phyloP scores from a whole-genome alignment of 2,888 invertebrate genomes.

The Drosophila algonquin region DNA sequence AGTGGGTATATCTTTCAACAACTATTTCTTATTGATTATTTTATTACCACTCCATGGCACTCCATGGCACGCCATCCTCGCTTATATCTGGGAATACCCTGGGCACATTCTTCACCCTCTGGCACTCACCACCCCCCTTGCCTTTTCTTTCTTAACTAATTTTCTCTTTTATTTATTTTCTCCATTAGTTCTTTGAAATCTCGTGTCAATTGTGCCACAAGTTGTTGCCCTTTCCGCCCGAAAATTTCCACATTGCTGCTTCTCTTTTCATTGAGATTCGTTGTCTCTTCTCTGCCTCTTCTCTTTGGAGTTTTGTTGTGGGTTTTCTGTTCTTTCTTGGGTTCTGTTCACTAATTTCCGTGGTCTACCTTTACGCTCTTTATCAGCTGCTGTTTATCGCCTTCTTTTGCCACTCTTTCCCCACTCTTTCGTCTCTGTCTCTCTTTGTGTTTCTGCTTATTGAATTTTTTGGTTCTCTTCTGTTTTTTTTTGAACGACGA shows the following conservation, averaged over 20 bases:
- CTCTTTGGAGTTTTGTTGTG: conserved; percentile 21
- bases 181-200: conserved; percentile 22
- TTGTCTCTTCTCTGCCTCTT: not conserved
- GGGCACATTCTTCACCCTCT: not conserved
- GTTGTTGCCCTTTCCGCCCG: conserved; percentile 61
- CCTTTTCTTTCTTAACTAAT: not conserved
- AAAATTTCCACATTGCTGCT: not conserved
- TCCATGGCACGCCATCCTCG: not conserved
- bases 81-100: too few relatives aligned
- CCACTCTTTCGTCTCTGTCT: conserved; percentile 15
- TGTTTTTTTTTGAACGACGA: conserved; percentile 19
- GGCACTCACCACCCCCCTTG: not conserved
- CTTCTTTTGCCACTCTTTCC: conserved; percentile 28
- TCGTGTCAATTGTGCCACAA: conserved; percentile 76
- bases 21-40: conserved; percentile 57
- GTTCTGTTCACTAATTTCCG: conserved; percentile 63
- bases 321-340: conserved; percentile 18
- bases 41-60: conserved; percentile 52
- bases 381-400: conserved; percentile 77
- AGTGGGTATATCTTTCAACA: conserved; percentile 28
- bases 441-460: conserved; percentile 45
- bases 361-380: conserved; percentile 63
- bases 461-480: conserved; percentile 65
- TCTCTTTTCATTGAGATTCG: conserved; percentile 13
- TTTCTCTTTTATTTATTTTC: not conserved